phyloP scores from a whole-genome alignment of 2,797 vertebrate species.

The Danio tinwini region DNA sequence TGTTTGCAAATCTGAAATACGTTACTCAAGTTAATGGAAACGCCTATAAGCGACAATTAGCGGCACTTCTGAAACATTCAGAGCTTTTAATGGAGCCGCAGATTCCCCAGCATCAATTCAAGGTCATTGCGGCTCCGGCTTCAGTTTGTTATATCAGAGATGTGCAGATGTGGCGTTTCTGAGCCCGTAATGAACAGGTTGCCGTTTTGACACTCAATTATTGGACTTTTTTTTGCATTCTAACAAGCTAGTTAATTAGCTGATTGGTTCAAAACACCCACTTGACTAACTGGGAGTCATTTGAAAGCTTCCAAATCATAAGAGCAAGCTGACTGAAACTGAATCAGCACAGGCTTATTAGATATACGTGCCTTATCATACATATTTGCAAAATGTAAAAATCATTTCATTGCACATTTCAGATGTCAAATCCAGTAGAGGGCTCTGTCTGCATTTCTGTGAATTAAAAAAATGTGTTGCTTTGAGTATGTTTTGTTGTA shows the following conservation, averaged over 20 bases:
- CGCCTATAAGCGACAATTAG: conserved; percentile 34
- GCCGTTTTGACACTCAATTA: neutral
- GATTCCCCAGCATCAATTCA: conserved; percentile 26
- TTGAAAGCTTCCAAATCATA: neutral
- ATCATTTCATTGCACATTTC: too few relatives aligned
- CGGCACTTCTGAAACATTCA: conserved; percentile 35
- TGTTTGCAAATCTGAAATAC: too few relatives aligned
- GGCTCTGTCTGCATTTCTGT: too few relatives aligned
- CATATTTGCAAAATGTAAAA: too few relatives aligned
- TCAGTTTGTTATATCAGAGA: neutral
- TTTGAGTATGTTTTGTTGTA: too few relatives aligned
- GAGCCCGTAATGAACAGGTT: neutral
- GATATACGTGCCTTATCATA: too few relatives aligned
- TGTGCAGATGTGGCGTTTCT: neutral
- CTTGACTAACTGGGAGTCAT: neutral
- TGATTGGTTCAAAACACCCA: too few relatives aligned
- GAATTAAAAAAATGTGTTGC: too few relatives aligned
- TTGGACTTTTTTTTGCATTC: neutral
- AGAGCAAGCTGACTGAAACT: too few relatives aligned
- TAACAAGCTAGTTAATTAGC: neutral
- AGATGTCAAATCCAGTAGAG: too few relatives aligned
- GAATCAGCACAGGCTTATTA: too few relatives aligned
- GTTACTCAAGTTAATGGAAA: too few relatives aligned
- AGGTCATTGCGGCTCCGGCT: neutral
- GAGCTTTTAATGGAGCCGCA: conserved; percentile 15